These are phyloP conservation scores for Delichon dasypus DNA, from an alignment of 2,797 vertebrate genomes.

Conservation along the genomic window DNA sequence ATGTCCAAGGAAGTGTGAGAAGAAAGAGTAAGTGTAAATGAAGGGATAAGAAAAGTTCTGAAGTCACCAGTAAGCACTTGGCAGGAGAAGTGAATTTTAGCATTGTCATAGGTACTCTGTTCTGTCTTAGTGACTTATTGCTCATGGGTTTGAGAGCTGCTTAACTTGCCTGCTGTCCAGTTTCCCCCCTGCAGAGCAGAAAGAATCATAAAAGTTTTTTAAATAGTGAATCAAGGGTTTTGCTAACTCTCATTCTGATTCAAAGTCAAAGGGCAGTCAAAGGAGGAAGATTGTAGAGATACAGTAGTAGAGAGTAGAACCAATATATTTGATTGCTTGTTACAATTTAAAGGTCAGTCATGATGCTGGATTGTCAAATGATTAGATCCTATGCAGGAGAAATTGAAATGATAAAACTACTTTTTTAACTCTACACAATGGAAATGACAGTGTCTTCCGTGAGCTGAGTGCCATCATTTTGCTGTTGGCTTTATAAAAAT, in stretches of 20 bases:
- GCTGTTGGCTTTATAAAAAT: background rate
- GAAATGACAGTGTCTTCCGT: background rate
- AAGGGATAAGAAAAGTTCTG: background rate
- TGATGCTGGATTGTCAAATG: background rate
- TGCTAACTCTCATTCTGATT: background rate
- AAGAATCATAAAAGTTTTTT: background rate
- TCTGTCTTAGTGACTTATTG: background rate
- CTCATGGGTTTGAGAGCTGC: background rate
- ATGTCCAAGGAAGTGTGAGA: background rate
- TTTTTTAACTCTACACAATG: background rate
- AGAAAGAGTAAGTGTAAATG: background rate
- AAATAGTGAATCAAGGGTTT: background rate
- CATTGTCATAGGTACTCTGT: background rate
- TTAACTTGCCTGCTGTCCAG: background rate
- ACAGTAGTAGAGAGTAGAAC: background rate
- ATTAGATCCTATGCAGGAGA: background rate
- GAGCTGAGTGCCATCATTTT: background rate
- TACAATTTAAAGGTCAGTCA: background rate
- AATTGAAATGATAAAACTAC: background rate
- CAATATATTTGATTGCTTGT: background rate
- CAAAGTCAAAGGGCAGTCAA: background rate
- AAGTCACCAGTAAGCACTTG: background rate
- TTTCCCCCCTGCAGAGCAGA: background rate
- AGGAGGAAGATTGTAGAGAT: background rate
- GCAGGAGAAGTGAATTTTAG: background rate